phyloP scores from a whole-genome alignment of 2,888 invertebrate species.

The Apamea crenata region DNA sequence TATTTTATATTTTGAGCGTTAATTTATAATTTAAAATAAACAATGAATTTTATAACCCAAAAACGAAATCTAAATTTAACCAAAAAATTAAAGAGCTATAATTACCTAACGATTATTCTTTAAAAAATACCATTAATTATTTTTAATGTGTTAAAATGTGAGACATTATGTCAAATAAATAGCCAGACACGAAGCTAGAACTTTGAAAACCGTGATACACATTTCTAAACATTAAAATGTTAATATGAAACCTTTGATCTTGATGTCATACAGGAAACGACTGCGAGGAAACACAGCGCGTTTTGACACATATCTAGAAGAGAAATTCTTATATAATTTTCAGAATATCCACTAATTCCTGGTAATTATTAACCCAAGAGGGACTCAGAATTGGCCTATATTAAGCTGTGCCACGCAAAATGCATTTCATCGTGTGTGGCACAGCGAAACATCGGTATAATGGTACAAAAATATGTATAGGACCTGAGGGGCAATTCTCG shows the following conservation, averaged over 20 bases:
- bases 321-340: conserved; percentile 18
- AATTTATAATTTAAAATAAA: neutral
- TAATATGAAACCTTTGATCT: conserved; percentile 53
- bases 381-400: neutral
- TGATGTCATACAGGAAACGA: conserved; percentile 35
- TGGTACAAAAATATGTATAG: neutral
- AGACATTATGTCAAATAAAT: conserved; percentile 37
- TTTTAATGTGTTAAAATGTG: neutral
- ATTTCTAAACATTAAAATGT: conserved; percentile 38
- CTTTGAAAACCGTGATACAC: conserved; percentile 36
- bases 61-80: neutral
- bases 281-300: conserved; percentile 10
- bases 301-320: conserved; percentile 37
- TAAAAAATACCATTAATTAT: neutral
- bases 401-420: neutral
- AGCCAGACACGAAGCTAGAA: conserved; percentile 20
- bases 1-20: neutral
- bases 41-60: neutral
- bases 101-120: neutral
- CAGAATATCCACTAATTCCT: neutral
- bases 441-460: neutral
- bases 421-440: neutral
- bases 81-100: neutral
- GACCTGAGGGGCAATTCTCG: neutral
- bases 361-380: neutral